phyloP scores from a whole-genome alignment of 2,797 vertebrate species.

The Lacerta agilis region DNA sequence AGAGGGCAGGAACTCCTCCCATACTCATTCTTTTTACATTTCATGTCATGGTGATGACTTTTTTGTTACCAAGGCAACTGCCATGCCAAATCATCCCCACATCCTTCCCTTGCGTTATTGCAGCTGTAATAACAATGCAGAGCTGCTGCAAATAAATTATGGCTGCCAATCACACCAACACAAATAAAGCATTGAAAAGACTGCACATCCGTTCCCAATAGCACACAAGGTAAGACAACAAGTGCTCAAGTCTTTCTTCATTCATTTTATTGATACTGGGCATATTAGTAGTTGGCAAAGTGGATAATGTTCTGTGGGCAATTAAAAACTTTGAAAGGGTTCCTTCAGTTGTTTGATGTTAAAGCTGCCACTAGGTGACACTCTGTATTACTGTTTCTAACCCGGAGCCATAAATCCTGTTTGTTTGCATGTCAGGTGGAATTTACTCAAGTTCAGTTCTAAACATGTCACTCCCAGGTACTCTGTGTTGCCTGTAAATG shows the following conservation, averaged over 20 bases:
- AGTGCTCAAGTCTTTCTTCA: neutral
- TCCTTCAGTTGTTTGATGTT: neutral
- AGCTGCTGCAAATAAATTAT: conserved; percentile 60
- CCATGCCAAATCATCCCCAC: neutral
- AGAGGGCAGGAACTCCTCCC: conserved; percentile 11
- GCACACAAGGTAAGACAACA: neutral
- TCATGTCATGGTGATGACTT: conserved; percentile 44
- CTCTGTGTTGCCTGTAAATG: neutral
- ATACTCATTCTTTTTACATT: conserved; percentile 26
- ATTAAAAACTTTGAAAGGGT: conserved; percentile 20
- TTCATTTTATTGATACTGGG: neutral
- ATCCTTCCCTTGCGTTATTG: conserved; percentile 37
- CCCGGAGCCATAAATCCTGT: neutral
- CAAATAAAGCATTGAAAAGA: conserved; percentile 32
- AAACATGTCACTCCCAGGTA: neutral
- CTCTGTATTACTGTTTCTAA: neutral
- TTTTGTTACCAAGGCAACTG: conserved; percentile 63
- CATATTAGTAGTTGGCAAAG: neutral
- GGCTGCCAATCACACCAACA: conserved; percentile 50
- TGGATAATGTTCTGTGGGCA: conserved; percentile 26
- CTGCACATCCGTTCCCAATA: neutral
- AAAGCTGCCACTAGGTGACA: neutral
- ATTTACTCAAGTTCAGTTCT: neutral
- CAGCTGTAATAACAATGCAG: conserved; percentile 47
- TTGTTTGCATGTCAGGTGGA: neutral